Conservation (phyloP, 2,888 invertebrate species). For the Ochropleura plecta region DNA sequence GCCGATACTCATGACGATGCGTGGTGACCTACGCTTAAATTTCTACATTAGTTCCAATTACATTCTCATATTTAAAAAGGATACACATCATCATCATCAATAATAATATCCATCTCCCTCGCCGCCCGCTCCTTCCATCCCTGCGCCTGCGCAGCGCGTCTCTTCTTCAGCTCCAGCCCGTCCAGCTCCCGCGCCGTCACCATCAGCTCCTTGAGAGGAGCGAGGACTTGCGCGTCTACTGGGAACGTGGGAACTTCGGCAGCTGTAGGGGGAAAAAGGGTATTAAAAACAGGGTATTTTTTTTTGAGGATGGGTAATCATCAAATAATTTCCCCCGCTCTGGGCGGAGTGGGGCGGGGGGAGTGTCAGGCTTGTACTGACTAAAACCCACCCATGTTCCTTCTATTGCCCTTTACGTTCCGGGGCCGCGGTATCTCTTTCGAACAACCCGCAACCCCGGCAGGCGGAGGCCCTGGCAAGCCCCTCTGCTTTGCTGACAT, state of each 20-base stretch:
- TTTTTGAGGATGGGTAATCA: neutral
- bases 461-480: no score
- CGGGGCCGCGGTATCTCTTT: no score
- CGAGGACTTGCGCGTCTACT: slow-evolving; percentile 91
- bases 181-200: slow-evolving; percentile 95
- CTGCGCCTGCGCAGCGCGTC: slow-evolving; percentile 92
- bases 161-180: slow-evolving; percentile 92
- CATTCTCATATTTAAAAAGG: slow-evolving; percentile 73
- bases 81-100: slow-evolving; percentile 93
- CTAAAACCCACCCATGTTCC: no score
- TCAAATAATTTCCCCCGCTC: no score
- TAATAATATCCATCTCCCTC: slow-evolving; percentile 97
- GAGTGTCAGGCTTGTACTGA: no score
- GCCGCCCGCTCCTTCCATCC: slow-evolving; percentile 97
- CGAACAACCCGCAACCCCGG: no score
- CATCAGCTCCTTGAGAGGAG: slow-evolving; percentile 92
- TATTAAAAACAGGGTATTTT: neutral
- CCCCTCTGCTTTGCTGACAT: no score
- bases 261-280: slow-evolving; percentile 90
- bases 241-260: slow-evolving; percentile 96
- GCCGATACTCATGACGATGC: no score
- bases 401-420: no score
- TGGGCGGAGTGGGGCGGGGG: no score
- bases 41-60: neutral
- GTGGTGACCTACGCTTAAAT: neutral